Conservation (phyloP, 2,113 vertebrate species). For the Apodemus speciosus region DNA sequence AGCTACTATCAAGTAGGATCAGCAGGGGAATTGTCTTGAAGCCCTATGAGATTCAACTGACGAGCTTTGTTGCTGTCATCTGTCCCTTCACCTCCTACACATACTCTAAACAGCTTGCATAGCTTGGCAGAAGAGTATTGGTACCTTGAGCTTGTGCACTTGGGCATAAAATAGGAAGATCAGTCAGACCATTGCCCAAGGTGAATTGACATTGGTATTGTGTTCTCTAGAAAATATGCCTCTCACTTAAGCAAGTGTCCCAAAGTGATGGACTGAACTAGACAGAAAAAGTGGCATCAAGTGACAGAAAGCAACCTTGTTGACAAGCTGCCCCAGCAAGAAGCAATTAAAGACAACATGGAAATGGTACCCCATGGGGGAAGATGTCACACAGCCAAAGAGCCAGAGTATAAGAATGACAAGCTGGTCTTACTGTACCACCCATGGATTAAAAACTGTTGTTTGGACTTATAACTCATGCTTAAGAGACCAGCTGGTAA, state of each 20-base stretch:
- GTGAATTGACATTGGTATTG: neutral
- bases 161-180: neutral
- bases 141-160: neutral
- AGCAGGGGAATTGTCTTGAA: neutral
- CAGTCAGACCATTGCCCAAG: too few relatives aligned
- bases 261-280: neutral
- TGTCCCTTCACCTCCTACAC: neutral
- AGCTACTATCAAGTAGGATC: neutral
- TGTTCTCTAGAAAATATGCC: slow-evolving; percentile 19
- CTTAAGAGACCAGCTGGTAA: neutral
- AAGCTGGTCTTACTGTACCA: neutral
- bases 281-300: slow-evolving; percentile 29
- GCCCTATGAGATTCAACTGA: neutral
- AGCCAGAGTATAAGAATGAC: slow-evolving; percentile 1
- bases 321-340: slow-evolving; percentile 51
- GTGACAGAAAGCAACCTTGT: slow-evolving; percentile 40
- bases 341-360: slow-evolving; percentile 57
- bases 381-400: slow-evolving; percentile 23
- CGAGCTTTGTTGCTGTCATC: neutral
- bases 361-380: neutral
- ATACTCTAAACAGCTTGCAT: neutral
- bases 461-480: neutral
- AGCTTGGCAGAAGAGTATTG: neutral
- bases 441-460: neutral
- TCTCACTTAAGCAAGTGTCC: slow-evolving; percentile 3